Base-by-base conservation (phyloP, 2,113 vertebrate species). In the Ammospiza nelsoni region DNA sequence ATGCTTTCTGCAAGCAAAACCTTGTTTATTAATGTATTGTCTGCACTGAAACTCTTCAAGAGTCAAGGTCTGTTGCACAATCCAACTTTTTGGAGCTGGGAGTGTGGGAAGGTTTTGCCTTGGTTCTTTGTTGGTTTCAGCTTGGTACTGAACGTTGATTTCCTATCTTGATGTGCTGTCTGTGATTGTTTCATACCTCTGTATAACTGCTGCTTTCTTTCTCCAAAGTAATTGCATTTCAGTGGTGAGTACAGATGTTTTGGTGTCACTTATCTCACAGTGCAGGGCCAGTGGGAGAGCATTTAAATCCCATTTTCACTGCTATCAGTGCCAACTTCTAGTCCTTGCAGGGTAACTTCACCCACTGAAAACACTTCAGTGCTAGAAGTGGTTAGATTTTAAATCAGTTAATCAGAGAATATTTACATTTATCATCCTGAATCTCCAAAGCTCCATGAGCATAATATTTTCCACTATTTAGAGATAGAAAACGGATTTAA, bases 141-240 rank as follows among this genome's bases (percentile, higher is more conserved):
- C 41, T 74, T 31, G 61, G 19, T 52, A 29, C 39, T 62, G 72
- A 69, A 37, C 49, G 71, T 67, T 37, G 74, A 21, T 88, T 93
- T 88, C 65, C 76, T 92, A 6, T 48, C 72, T 88, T 44, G 78
- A 44, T 48, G 33, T 93, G 25, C 27, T 93, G 55, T 85, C 76
- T 86, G 65, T 90, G 80, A 84, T 49, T 91, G 86, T 87, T 92
- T 61, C 41, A 15, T 92, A 58, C 80, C 57, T 7, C 77, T 92
- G 15, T 91, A 17, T 95, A 96, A 95, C 93, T 92, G 76, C 95
- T 95, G 93, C 93, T 93, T 95, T 95, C 93, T 96, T 83, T 95
- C 84, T 94, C 85, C 92, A 91, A 95, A 94, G 92, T 95, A 94
- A 94, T 95, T 96, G 90, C 96, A 43, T 96, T 95, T 97, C 91